Evolutionary conservation across 2,797 vertebrate genomes (phyloP).

Genomic region (Erithacus rubecula): DNA sequence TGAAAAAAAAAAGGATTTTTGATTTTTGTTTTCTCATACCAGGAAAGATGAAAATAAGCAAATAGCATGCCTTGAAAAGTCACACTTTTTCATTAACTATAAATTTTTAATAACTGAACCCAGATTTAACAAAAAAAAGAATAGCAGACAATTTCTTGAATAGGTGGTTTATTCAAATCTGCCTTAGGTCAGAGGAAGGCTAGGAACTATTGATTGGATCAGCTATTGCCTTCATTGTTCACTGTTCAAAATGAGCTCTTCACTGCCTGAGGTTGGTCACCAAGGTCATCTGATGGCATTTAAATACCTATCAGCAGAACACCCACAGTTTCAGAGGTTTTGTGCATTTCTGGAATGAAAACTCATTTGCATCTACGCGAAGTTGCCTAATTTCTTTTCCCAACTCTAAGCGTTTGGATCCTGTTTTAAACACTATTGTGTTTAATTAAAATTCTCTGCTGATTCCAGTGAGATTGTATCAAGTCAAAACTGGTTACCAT

Average conservation of each 20-base stretch:
- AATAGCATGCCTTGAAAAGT: background rate
- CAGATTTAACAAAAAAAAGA: too few relatives aligned
- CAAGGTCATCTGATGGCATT: accelerated
- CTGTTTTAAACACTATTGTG: background rate
- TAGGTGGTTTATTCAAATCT: background rate
- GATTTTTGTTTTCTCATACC: background rate
- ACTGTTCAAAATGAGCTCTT: background rate
- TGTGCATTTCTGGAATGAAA: background rate
- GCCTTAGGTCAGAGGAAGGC: background rate
- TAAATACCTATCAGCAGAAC: background rate
- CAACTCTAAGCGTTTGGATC: background rate
- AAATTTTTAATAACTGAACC: background rate
- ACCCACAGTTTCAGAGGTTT: background rate
- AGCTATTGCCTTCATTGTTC: background rate
- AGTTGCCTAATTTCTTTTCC: background rate
- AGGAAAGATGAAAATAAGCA: background rate
- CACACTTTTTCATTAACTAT: background rate
- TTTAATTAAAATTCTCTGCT: background rate
- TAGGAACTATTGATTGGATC: background rate
- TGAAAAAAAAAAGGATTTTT: background rate
- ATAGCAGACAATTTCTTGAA: background rate
- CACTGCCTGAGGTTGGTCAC: background rate
- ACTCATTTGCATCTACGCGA: background rate
- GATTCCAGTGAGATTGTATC: background rate
- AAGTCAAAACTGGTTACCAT: background rate